These are phyloP conservation scores for Volucella inflata DNA, from an alignment of 2,888 invertebrate genomes.

Conservation along the genomic window DNA sequence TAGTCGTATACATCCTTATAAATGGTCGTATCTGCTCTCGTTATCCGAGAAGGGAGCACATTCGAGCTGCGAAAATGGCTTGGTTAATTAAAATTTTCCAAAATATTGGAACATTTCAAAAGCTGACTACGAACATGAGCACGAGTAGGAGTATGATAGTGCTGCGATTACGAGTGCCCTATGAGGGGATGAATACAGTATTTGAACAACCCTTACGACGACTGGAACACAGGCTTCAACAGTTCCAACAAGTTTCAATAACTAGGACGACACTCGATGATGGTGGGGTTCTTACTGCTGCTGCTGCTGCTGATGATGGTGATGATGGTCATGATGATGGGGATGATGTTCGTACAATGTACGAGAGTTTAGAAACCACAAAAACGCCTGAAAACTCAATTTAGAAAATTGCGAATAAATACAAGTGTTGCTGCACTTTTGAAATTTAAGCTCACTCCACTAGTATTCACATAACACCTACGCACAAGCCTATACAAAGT, in stretches of 20 bases:
- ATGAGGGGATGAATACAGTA: no score
- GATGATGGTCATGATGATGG: slow-evolving; percentile 9
- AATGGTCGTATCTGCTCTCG: slow-evolving; percentile 16
- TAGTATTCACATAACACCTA: neutral
- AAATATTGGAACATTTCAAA: slow-evolving; percentile 63
- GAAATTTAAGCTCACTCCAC: neutral
- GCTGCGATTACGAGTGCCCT: neutral
- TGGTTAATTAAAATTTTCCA: slow-evolving; percentile 65
- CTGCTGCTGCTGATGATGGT: neutral
- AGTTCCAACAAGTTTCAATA: no score
- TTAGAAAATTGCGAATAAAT: slow-evolving; percentile 57
- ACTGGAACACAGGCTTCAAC: no score
- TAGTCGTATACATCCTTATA: neutral
- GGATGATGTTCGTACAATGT: slow-evolving; percentile 20
- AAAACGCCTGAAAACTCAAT: slow-evolving; percentile 61
- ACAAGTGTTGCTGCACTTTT: slow-evolving; percentile 34
- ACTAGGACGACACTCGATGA: no score
- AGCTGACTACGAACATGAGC: slow-evolving; percentile 4
- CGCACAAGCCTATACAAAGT: neutral
- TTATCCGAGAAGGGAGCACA: slow-evolving; percentile 20
- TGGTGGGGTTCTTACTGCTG: no score
- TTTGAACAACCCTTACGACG: no score
- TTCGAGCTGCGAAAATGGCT: slow-evolving; percentile 42
- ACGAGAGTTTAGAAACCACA: slow-evolving; percentile 40
- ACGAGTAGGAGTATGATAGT: slow-evolving; percentile 3